Evolutionary conservation across 2,797 vertebrate genomes (phyloP).

Genomic region (Onychomys leucogaster): DNA sequence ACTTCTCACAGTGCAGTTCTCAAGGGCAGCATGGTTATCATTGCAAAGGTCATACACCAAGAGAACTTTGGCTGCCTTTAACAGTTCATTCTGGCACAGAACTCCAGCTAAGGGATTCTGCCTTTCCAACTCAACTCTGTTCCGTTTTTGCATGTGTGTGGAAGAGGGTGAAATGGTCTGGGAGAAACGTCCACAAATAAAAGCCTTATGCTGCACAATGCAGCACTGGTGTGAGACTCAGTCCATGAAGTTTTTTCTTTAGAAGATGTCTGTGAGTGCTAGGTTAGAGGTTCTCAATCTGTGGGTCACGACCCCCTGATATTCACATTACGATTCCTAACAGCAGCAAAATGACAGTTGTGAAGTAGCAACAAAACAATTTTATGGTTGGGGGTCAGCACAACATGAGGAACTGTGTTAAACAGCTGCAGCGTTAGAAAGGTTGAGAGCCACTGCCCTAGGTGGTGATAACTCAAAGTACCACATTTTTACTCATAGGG

Average conservation of each 20-base stretch:
- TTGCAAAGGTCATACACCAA: conserved; percentile 39
- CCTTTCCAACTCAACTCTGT: conserved; percentile 8
- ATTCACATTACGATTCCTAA: background rate
- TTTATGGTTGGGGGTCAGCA: background rate
- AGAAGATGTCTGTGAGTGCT: background rate
- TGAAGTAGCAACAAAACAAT: background rate
- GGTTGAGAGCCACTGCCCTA: background rate
- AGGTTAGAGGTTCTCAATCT: background rate
- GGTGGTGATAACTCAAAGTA: background rate
- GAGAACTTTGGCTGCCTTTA: conserved; percentile 24
- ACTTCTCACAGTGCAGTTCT: background rate
- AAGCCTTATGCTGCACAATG: background rate
- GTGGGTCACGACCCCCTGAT: background rate
- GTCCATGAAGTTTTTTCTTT: background rate
- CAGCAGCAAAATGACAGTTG: background rate
- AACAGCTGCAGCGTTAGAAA: background rate
- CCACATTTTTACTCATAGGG: background rate
- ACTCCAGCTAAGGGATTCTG: conserved; percentile 33
- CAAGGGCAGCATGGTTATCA: background rate
- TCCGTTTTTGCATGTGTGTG: background rate
- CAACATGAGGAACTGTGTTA: background rate
- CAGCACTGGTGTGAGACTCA: background rate
- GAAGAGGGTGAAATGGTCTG: background rate
- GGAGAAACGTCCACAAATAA: background rate
- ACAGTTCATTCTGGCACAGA: conserved; percentile 51